These are phyloP conservation scores for Chydorus sphaericus DNA, from an alignment of 2,888 invertebrate genomes.

Conservation along the genomic window DNA sequence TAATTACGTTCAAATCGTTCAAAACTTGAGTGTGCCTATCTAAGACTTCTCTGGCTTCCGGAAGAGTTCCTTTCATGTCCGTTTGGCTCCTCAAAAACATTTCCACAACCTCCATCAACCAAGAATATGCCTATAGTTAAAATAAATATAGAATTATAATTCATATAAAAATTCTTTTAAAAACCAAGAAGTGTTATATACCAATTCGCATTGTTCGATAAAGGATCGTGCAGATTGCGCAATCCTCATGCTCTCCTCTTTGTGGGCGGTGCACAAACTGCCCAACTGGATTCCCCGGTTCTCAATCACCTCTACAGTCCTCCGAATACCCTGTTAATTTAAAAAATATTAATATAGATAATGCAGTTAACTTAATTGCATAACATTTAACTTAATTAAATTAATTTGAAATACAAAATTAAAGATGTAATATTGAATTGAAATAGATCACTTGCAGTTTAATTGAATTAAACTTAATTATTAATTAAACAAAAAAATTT, in stretches of 20 bases:
- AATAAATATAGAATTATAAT: not conserved
- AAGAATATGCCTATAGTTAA: conserved; percentile 41
- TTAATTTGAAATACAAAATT: too few relatives aligned
- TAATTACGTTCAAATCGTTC: conserved; percentile 50
- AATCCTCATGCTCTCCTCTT: conserved; percentile 51
- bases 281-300: conserved; percentile 50
- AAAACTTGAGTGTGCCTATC: conserved; percentile 54
- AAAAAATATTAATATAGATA: too few relatives aligned
- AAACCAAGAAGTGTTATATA: conserved; percentile 22
- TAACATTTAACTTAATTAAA: too few relatives aligned
- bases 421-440: not conserved
- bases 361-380: too few relatives aligned
- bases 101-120: conserved; percentile 57
- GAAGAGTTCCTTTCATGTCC: conserved; percentile 53
- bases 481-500: not conserved
- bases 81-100: conserved; percentile 53
- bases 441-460: too few relatives aligned
- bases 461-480: not conserved
- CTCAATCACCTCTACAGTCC: conserved; percentile 54
- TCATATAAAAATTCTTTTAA: not conserved
- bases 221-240: conserved; percentile 51
- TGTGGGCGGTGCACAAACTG: conserved; percentile 47
- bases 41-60: conserved; percentile 53
- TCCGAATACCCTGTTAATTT: conserved; percentile 38
- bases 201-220: conserved; percentile 48